Base-by-base conservation (phyloP, 2,888 invertebrate species). In the Yponomeuta malinellus region DNA sequence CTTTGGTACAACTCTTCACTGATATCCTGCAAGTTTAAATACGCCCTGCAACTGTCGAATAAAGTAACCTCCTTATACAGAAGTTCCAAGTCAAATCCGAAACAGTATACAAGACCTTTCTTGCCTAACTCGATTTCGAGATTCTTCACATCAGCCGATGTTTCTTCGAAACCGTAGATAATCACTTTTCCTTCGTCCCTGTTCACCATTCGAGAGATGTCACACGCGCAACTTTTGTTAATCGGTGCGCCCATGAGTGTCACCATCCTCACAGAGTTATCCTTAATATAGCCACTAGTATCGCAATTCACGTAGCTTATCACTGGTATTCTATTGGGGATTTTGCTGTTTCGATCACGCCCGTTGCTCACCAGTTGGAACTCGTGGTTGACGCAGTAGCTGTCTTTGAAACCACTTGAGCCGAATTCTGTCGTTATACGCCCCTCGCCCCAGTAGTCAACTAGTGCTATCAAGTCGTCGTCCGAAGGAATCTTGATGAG, bases 391-490 rank as follows among this genome's bases (percentile, higher is more conserved):
- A 85, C 79, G 37, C 83, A 83, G 70, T 82, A 85, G 59, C 82
- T 80, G 68, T 82, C 74, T 0, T 75, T 3, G 71, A 81, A 84
- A 0, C 84, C 84, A 33, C 78, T 81, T 29, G 48, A 68, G 0
- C 78, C 80, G 0, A 43, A 68, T 4, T 71, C n/a, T 0, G 74
- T 52, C 0, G 71, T 71, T 1, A 83, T 78, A 70, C 75, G 77
- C 0, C 84, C 85, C 71, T 84, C 83, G 2, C 85, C 84, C 84
- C 84, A 85, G 64, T 85, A 85, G 74, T 84, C 83, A 1, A 85
- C 78, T 69, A 79, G 80, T 2, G 82, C 78, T 4, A 84, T 72
- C 3, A 81, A 69, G 2, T 73, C 48, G 0, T 74, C 71, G 0
- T 63, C 48, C 0, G 71, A 65, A 9, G 85, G 85, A 48, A 85